phyloP scores from a whole-genome alignment of 2,888 invertebrate genomes.

The Tenthredo livida region DNA sequence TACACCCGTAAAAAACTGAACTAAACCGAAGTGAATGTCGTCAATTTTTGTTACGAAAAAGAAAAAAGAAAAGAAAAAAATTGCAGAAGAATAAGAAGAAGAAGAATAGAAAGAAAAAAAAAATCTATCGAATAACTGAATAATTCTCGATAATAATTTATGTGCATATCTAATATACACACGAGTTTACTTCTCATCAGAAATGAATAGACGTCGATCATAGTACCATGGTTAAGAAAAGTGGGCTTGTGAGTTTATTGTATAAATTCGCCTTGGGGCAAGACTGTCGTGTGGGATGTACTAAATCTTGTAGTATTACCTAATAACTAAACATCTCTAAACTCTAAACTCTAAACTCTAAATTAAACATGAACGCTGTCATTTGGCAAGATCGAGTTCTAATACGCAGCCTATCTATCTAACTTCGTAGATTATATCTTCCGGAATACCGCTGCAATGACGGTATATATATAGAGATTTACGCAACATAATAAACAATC shows the following conservation, averaged over 20 bases:
- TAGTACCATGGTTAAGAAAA: not conserved
- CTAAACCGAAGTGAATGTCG: not conserved
- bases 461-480: too few relatives aligned
- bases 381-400: not conserved
- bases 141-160: too few relatives aligned
- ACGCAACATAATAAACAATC: not conserved
- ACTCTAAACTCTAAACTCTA: too few relatives aligned
- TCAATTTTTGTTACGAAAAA: too few relatives aligned
- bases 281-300: not conserved
- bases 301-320: not conserved
- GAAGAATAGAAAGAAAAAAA: too few relatives aligned
- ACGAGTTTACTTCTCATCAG: not conserved
- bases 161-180: too few relatives aligned
- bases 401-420: not conserved
- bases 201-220: not conserved
- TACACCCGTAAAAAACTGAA: not conserved
- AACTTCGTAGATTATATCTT: too few relatives aligned
- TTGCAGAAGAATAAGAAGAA: too few relatives aligned
- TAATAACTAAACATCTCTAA: not conserved
- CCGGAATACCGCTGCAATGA: not conserved
- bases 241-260: not conserved
- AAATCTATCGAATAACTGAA: too few relatives aligned
- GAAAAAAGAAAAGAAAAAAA: too few relatives aligned
- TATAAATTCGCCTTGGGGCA: not conserved
- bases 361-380: not conserved